Evolutionary conservation across 2,888 invertebrate species (phyloP).

Genomic region (Ariolimax columbianus): DNA sequence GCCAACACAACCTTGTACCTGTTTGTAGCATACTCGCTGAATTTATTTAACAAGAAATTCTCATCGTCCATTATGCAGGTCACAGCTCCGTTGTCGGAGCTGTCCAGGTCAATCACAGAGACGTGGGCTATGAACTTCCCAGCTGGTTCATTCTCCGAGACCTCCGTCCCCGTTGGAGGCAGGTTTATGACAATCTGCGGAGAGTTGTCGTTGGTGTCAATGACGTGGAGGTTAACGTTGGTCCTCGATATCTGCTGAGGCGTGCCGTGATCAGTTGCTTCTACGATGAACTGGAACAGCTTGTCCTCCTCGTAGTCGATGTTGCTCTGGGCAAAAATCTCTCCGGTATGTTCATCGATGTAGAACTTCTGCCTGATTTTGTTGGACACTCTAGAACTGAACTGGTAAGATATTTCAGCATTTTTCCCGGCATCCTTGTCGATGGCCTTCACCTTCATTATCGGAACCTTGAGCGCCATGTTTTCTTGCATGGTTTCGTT

Average conservation of each 20-base stretch:
- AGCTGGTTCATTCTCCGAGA: slow-evolving; percentile 85
- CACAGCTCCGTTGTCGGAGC: slow-evolving; percentile 67
- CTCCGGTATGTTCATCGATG: slow-evolving; percentile 89
- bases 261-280: slow-evolving; percentile 65
- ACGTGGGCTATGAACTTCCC: slow-evolving; percentile 96
- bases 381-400: slow-evolving; percentile 63
- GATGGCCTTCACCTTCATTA: slow-evolving; percentile 84
- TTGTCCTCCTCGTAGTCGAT: slow-evolving; percentile 89
- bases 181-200: slow-evolving; percentile 88
- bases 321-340: slow-evolving; percentile 87
- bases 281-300: slow-evolving; percentile 85
- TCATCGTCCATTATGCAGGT: slow-evolving; percentile 65
- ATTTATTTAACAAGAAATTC: slow-evolving; percentile 62
- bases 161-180: slow-evolving; percentile 85
- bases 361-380: slow-evolving; percentile 63
- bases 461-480: slow-evolving; percentile 58
- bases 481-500: slow-evolving; percentile 66
- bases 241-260: slow-evolving; percentile 80
- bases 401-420: slow-evolving; percentile 80
- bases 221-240: slow-evolving; percentile 77
- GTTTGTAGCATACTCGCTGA: slow-evolving; percentile 54
- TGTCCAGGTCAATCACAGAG: slow-evolving; percentile 82
- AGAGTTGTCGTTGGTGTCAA: slow-evolving; percentile 86
- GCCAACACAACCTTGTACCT: slow-evolving; percentile 67
- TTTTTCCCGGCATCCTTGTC: slow-evolving; percentile 92